A percentile compares a stretch with the other conserved stretches of the same genome.
Evolutionary conservation across 2,113 vertebrate species (phyloP).

Genomic region (Poecile atricapillus): DNA sequence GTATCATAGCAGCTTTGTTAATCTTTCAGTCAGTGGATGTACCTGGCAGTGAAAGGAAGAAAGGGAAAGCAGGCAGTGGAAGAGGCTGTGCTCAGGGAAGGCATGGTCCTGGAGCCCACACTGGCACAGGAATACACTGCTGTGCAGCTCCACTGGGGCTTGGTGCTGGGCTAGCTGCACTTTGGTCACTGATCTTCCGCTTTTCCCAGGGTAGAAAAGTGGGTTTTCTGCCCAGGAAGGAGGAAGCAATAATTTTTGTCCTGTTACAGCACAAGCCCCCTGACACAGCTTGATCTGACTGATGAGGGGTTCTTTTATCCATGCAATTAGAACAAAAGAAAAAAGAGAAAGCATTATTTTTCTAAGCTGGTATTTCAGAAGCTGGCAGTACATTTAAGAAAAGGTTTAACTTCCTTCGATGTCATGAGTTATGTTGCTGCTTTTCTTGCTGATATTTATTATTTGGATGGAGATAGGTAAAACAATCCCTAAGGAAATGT

Average conservation of each 20-base stretch:
- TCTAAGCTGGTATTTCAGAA: not conserved
- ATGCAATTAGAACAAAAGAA: not conserved
- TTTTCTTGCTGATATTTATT: conserved; percentile 44
- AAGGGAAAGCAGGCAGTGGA: not conserved
- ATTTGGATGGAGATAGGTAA: conserved; percentile 38
- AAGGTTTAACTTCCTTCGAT: conserved; percentile 2
- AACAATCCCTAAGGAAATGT: conserved; percentile 53
- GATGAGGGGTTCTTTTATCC: not conserved
- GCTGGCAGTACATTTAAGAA: not conserved
- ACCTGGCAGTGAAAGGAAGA: not conserved
- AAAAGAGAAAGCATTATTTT: not conserved
- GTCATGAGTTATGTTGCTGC: not conserved
- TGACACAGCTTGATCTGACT: not conserved
- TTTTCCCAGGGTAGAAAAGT: not conserved
- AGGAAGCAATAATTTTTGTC: not conserved
- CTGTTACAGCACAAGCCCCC: not conserved
- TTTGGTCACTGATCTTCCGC: rapidly evolving
- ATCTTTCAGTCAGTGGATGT: not conserved
- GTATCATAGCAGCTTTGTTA: not conserved
- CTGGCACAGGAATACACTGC: not conserved
- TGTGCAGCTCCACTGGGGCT: not conserved
- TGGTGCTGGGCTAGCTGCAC: not conserved
- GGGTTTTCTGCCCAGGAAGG: not conserved
- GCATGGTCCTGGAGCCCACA: not conserved
- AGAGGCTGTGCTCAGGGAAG: not conserved